These are phyloP conservation scores for Procambarus clarkii DNA, from an alignment of 1,140 invertebrate genomes.

Conservation along the genomic window DNA sequence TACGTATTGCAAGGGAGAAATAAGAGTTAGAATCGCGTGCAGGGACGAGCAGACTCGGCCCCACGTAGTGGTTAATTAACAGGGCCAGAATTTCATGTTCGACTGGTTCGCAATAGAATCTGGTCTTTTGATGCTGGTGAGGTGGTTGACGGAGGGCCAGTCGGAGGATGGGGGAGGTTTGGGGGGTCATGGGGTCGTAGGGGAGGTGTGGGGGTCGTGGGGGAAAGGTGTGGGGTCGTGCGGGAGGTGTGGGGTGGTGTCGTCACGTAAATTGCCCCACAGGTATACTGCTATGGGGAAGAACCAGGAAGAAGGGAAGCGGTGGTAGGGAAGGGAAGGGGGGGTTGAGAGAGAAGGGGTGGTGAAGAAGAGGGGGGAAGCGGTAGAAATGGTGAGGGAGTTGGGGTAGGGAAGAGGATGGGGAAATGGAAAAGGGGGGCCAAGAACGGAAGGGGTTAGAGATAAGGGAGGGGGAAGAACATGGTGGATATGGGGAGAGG, in stretches of 20 bases:
- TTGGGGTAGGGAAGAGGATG: not conserved
- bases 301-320: not conserved
- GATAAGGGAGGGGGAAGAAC: no score
- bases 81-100: constrained; percentile 60
- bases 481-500: no score
- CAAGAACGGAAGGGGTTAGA: not conserved
- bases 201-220: not conserved
- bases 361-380: not conserved
- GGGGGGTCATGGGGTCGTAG: not conserved
- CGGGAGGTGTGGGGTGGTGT: no score
- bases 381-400: not conserved
- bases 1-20: not conserved
- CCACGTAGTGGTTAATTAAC: constrained; percentile 53
- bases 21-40: constrained; percentile 5
- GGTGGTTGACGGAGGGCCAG: constrained; percentile 31
- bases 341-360: not conserved
- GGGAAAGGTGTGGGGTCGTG: not conserved
- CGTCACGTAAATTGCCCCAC: no score
- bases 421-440: not conserved
- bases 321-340: not conserved
- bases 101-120: constrained; percentile 61
- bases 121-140: constrained; percentile 58
- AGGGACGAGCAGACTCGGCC: not conserved
- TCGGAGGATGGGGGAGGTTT: not conserved
- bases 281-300: no score